Evolutionary conservation across 2,113 vertebrate genomes (phyloP).

Genomic region (Hyperoodon ampullatus): DNA sequence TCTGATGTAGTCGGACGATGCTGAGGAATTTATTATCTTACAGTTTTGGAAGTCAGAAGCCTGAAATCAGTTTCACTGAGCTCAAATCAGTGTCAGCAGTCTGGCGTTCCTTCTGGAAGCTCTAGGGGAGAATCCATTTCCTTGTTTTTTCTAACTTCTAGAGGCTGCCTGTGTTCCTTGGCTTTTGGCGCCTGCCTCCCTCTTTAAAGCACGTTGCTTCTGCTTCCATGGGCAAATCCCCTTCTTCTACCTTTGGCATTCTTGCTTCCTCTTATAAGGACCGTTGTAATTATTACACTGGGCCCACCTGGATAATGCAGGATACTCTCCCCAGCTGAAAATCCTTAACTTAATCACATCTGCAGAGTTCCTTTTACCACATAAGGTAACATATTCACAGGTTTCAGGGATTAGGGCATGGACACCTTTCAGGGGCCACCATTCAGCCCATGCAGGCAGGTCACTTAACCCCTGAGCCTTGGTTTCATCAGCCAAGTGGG

Average conservation of each 20-base stretch:
- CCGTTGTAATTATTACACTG: neutral
- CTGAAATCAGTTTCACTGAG: neutral
- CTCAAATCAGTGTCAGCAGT: neutral
- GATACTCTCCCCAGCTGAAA: neutral
- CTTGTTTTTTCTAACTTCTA: neutral
- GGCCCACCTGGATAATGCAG: neutral
- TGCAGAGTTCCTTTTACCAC: neutral
- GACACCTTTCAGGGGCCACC: neutral
- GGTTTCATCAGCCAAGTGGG: neutral
- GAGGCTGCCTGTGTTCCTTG: neutral
- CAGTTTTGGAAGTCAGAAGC: neutral
- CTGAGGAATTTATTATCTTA: conserved; percentile 18
- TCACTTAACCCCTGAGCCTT: neutral
- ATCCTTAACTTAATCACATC: neutral
- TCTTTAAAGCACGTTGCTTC: neutral
- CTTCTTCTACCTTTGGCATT: neutral
- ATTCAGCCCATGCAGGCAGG: neutral
- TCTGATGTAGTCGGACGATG: neutral
- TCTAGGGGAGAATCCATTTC: neutral
- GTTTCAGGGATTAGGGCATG: neutral
- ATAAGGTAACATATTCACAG: neutral
- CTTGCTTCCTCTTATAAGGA: neutral
- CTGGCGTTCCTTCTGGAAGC: neutral
- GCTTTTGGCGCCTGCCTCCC: neutral
- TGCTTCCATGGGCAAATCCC: neutral